These are phyloP conservation scores for Megaptera novaeangliae DNA, from an alignment of 2,113 vertebrate species.

Conservation along the genomic window DNA sequence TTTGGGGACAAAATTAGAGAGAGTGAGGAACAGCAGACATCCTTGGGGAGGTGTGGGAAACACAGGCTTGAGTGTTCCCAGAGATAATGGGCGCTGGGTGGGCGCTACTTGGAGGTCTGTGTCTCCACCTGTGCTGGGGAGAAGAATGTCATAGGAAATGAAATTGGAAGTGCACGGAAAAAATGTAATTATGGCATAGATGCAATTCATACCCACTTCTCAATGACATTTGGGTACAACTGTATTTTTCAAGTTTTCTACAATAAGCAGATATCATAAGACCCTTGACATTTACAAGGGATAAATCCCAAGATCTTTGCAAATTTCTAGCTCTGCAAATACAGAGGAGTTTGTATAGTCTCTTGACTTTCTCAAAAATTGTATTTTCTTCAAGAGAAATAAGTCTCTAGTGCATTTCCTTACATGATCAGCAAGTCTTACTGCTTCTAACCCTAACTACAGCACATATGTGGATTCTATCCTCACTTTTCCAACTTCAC, in stretches of 20 bases:
- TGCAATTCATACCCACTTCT: constrained; percentile 38
- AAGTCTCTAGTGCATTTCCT: constrained; percentile 2
- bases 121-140: not conserved
- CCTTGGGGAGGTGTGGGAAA: not conserved
- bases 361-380: constrained; percentile 69
- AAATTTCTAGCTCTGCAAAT: constrained; percentile 68
- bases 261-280: constrained; percentile 64
- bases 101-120: not conserved
- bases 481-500: not conserved
- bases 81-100: not conserved
- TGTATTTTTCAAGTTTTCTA: constrained; percentile 68
- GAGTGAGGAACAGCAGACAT: not conserved
- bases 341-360: constrained; percentile 51
- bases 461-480: not conserved
- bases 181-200: constrained; percentile 8
- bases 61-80: not conserved
- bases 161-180: not conserved
- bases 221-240: constrained; percentile 71
- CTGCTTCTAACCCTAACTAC: not conserved
- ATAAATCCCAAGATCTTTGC: constrained; percentile 72
- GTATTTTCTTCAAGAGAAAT: constrained; percentile 37
- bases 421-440: not conserved
- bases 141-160: not conserved
- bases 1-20: not conserved
- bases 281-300: constrained; percentile 72